Evolutionary conservation across 2,888 invertebrate species (phyloP).

Genomic region (Amblyjoppa fuscipennis): DNA sequence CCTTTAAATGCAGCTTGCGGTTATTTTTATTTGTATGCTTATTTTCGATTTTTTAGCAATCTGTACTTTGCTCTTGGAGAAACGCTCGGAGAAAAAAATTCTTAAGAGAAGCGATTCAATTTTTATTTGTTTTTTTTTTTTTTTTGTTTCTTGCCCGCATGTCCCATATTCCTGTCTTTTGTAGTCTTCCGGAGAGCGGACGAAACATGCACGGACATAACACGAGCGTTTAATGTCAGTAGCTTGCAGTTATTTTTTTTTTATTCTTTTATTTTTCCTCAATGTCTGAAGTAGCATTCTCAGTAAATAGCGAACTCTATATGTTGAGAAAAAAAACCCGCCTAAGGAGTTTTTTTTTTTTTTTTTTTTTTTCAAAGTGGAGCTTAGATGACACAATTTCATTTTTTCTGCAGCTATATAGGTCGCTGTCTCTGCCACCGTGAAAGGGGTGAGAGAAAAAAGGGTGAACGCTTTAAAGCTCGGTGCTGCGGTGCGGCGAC

Average conservation of each 20-base stretch:
- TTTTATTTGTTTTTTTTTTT: too few species aligned
- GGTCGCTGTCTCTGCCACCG: not conserved
- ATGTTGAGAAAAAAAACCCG: not conserved
- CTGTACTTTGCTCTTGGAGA: too few species aligned
- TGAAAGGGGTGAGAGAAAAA: not conserved
- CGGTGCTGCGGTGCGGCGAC: too few species aligned
- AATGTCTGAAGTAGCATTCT: not conserved
- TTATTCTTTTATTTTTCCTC: not conserved
- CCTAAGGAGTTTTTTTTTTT: too few species aligned
- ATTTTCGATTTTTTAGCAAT: too few species aligned
- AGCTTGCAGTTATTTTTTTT: not conserved
- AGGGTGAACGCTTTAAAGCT: not conserved
- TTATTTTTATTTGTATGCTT: too few species aligned
- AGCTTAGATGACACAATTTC: not conserved
- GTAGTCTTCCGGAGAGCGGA: not conserved
- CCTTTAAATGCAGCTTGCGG: not conserved
- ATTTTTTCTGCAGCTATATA: not conserved
- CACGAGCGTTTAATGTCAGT: not conserved
- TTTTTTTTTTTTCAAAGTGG: not conserved
- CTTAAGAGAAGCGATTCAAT: too few species aligned
- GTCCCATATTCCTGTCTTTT: slow-evolving; percentile 5
- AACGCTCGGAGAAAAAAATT: too few species aligned
- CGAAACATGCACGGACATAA: not conserved
- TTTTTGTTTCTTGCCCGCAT: too few species aligned
- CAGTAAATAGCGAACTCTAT: not conserved